phyloP scores from a whole-genome alignment of 2,888 invertebrate genomes.

The Thera obeliscata region DNA sequence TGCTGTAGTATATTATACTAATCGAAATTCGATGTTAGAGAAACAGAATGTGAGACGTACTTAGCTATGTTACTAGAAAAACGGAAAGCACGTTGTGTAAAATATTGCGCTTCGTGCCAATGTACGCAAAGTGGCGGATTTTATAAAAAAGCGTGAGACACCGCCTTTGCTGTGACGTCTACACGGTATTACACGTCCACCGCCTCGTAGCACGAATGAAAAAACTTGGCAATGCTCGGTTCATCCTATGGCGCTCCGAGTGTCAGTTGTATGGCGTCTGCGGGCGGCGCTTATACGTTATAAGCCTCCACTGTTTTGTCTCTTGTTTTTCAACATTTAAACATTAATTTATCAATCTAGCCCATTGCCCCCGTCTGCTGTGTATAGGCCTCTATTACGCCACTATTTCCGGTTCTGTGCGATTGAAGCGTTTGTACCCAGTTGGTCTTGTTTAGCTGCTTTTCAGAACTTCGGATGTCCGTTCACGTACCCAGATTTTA shows the following conservation, averaged over 20 bases:
- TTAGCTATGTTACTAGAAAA: background rate
- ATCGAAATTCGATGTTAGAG: background rate
- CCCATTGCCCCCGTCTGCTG: background rate
- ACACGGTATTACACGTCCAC: slow-evolving; percentile 57
- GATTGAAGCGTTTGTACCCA: too few species aligned
- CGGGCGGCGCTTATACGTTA: slow-evolving; percentile 50
- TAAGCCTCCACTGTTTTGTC: slow-evolving; percentile 11
- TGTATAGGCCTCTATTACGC: background rate
- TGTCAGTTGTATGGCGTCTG: slow-evolving; percentile 53
- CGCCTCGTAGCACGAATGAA: slow-evolving; percentile 57
- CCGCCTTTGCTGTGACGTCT: slow-evolving; percentile 52
- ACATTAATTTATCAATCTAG: background rate
- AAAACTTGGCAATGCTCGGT: slow-evolving; percentile 74
- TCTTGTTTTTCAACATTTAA: background rate
- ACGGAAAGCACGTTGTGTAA: slow-evolving; percentile 16
- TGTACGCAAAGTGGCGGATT: slow-evolving; percentile 29
- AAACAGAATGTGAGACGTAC: background rate
- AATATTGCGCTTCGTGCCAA: slow-evolving; percentile 29
- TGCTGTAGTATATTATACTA: background rate
- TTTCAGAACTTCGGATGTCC: too few species aligned
- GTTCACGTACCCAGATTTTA: too few species aligned
- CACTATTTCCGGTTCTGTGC: too few species aligned
- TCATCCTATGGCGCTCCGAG: slow-evolving; percentile 64
- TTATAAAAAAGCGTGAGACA: slow-evolving; percentile 30
- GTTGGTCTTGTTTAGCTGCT: too few species aligned